These are phyloP conservation scores for Eulithis prunata DNA, from an alignment of 2,888 invertebrate species.

Conservation along the genomic window DNA sequence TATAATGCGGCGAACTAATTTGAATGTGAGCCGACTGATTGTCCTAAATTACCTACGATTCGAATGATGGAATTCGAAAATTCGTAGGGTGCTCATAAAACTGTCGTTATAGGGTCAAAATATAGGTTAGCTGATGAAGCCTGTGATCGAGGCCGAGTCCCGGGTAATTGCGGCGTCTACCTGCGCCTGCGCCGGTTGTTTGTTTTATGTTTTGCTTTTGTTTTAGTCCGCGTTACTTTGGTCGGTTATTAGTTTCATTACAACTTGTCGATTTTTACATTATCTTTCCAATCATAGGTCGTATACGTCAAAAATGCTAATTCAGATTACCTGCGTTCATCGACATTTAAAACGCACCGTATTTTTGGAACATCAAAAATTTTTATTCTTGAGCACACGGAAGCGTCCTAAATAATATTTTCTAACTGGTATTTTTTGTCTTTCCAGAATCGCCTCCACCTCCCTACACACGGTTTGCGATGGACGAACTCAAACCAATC, in stretches of 20 bases:
- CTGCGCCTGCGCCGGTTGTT: constrained; percentile 66
- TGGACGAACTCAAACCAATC: constrained; percentile 90
- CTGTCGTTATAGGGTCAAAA: constrained; percentile 66
- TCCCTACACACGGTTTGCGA: constrained; percentile 90
- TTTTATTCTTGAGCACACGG: no score
- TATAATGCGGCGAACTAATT: constrained; percentile 35
- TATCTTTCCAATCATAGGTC: constrained; percentile 39
- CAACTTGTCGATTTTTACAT: constrained; percentile 43
- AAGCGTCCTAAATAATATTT: no score
- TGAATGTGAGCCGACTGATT: constrained; percentile 40
- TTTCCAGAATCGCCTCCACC: constrained; percentile 93
- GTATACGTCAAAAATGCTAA: not conserved
- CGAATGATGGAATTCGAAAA: constrained; percentile 47
- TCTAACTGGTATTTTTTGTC: constrained; percentile 40
- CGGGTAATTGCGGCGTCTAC: constrained; percentile 70
- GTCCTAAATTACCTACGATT: constrained; percentile 41
- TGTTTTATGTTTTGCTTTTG: constrained; percentile 51
- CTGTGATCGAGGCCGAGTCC: constrained; percentile 54
- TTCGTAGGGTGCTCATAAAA: constrained; percentile 52
- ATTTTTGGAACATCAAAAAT: no score
- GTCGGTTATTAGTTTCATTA: constrained; percentile 48
- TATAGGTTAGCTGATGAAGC: constrained; percentile 67
- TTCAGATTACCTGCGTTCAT: not conserved
- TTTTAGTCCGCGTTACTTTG: constrained; percentile 56
- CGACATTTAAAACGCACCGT: not conserved